These are phyloP conservation scores for Axea sp. DNA, from an alignment of 2,888 invertebrate genomes.

Conservation along the genomic window DNA sequence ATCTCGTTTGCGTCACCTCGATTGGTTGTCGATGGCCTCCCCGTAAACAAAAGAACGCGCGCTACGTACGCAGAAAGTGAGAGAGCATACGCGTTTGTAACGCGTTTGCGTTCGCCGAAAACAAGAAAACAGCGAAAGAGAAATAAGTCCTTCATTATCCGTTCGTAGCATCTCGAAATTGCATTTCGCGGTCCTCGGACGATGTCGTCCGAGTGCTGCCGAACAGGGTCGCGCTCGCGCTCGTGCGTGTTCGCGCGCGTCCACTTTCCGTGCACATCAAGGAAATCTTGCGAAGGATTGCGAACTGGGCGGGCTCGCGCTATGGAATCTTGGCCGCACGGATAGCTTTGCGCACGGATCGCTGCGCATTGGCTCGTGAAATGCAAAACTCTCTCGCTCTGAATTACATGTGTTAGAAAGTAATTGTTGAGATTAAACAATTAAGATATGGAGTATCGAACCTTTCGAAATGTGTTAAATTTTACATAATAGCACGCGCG, in stretches of 20 bases:
- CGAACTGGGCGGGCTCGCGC: constrained; percentile 20
- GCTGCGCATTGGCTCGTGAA: constrained; percentile 10
- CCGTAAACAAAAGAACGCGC: constrained; percentile 46
- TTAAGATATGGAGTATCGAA: no score
- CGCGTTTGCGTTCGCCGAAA: constrained; percentile 45
- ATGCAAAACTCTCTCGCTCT: constrained; percentile 28
- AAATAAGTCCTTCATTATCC: constrained; percentile 59
- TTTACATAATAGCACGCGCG: no score
- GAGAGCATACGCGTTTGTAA: constrained; percentile 39
- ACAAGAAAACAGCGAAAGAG: constrained; percentile 44
- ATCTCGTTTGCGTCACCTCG: constrained; percentile 57
- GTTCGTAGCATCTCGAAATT: constrained; percentile 57
- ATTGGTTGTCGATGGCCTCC: constrained; percentile 44
- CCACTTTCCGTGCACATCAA: constrained; percentile 19
- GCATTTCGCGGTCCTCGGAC: constrained; percentile 59
- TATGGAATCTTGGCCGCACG: no score
- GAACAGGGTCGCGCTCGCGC: constrained; percentile 8
- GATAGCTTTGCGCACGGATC: background rate
- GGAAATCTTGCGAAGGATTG: constrained; percentile 37
- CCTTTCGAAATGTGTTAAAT: no score
- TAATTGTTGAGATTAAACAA: constrained; percentile 2
- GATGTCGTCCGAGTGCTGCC: constrained; percentile 50
- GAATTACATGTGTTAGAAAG: constrained; percentile 3
- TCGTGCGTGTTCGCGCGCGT: constrained; percentile 32
- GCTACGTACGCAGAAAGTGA: constrained; percentile 43